These are phyloP conservation scores for Callospermophilus lateralis DNA, from an alignment of 2,113 vertebrate species.

Conservation along the genomic window DNA sequence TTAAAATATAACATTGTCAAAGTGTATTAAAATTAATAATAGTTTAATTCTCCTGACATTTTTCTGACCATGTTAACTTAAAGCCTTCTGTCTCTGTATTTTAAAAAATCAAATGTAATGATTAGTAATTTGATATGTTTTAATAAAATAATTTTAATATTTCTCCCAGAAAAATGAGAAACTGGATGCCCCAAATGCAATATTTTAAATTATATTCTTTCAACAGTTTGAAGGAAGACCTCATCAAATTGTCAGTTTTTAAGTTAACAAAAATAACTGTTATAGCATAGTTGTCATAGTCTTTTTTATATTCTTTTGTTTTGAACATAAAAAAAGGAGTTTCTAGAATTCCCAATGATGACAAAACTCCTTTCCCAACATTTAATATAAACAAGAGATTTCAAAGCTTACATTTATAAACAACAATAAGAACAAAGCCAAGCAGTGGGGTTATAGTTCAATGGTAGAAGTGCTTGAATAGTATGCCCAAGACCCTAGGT, in stretches of 20 bases:
- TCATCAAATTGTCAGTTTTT: neutral
- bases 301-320: neutral
- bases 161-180: neutral
- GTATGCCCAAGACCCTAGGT: neutral
- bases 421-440: neutral
- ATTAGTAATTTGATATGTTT: neutral
- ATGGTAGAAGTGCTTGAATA: neutral
- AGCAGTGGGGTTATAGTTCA: neutral
- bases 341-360: neutral
- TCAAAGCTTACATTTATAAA: neutral
- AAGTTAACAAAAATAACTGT: neutral
- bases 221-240: neutral
- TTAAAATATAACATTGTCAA: neutral
- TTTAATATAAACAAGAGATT: constrained; percentile 26
- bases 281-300: neutral
- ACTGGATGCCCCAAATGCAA: neutral
- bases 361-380: neutral
- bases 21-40: neutral
- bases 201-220: neutral
- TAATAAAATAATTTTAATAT: neutral
- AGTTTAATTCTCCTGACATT: neutral
- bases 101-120: neutral
- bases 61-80: neutral
- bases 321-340: neutral
- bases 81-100: neutral